Percentiles rank a stretch among this genome's conserved stretches.
Evolutionary conservation across 2,113 vertebrate genomes (phyloP).

Genomic region (Phyllostomus discolor): DNA sequence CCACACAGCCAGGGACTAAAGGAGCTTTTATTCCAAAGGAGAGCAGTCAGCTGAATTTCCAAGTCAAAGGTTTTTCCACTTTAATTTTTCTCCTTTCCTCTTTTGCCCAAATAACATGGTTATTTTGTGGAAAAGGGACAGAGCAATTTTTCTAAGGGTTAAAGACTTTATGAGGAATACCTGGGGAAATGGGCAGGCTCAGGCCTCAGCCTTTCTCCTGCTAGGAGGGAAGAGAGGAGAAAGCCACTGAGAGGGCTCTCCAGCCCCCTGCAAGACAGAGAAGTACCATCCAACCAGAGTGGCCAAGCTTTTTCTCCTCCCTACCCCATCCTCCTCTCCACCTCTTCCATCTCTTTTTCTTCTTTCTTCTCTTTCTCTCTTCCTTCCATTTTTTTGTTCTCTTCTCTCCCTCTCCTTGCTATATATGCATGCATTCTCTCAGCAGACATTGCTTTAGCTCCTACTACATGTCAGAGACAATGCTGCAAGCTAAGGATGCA

Average conservation of each 20-base stretch:
- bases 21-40: conserved; percentile 65
- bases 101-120: conserved; percentile 35
- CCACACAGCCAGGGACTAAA: conserved; percentile 30
- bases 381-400: background rate
- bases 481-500: background rate
- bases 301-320: background rate
- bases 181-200: background rate
- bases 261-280: background rate
- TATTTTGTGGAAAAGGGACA: background rate
- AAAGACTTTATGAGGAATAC: background rate
- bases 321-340: no score
- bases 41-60: conserved; percentile 36
- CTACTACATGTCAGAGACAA: fast-evolving
- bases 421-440: background rate
- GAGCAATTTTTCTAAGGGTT: background rate
- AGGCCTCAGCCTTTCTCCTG: background rate
- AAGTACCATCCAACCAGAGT: background rate
- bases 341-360: background rate
- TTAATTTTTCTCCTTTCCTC: background rate
- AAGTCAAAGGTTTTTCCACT: conserved; percentile 57
- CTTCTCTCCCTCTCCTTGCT: no score
- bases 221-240: background rate
- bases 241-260: background rate
- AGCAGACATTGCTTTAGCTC: background rate
- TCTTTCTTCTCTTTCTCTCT: background rate